Evolutionary conservation across 2,888 invertebrate species (phyloP).

Genomic region (Stenchaetothrips biformis): DNA sequence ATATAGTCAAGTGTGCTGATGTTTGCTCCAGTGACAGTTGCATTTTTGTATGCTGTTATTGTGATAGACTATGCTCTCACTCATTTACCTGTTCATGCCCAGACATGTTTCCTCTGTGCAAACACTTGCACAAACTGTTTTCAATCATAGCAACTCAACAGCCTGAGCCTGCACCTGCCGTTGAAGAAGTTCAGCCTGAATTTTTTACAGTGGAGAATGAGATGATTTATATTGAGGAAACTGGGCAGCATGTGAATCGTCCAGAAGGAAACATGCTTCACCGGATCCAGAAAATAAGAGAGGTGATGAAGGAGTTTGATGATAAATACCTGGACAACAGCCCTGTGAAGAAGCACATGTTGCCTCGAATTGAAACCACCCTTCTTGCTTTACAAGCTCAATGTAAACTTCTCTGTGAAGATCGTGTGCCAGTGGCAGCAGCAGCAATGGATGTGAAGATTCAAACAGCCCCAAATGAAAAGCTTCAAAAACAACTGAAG

Average conservation of each 20-base stretch:
- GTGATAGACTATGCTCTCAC: background rate
- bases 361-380: too few relatives aligned
- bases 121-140: background rate
- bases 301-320: background rate
- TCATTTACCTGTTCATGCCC: background rate
- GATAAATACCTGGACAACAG: background rate
- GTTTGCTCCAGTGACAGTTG: too few relatives aligned
- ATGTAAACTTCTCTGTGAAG: too few relatives aligned
- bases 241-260: background rate
- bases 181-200: background rate
- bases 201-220: background rate
- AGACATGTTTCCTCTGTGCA: background rate
- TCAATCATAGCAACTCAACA: background rate
- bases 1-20: too few relatives aligned
- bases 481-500: too few relatives aligned
- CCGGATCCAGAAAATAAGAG: background rate
- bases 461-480: too few relatives aligned
- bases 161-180: background rate
- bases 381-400: too few relatives aligned
- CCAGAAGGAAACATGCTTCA: background rate
- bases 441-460: too few relatives aligned
- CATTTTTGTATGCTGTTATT: too few relatives aligned
- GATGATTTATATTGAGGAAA: background rate
- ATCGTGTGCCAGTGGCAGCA: too few relatives aligned
- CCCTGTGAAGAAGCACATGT: background rate